Evolutionary conservation across 2,113 vertebrate species (phyloP).

Genomic region (Abramis brama): DNA sequence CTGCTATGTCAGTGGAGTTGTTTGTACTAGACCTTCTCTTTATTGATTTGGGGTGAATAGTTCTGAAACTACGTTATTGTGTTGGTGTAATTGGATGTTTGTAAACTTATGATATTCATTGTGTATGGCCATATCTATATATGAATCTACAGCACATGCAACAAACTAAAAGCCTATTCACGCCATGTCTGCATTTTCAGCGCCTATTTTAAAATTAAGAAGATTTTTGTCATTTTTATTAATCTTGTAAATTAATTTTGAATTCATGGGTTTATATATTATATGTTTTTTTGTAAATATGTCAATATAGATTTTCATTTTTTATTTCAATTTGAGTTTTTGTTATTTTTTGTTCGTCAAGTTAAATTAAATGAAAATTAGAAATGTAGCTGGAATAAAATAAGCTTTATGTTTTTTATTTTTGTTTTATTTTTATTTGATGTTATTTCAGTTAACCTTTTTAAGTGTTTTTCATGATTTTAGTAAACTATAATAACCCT

Average conservation of each 20-base stretch:
- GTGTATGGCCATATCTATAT: background rate
- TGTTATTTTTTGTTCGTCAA: too few relatives aligned
- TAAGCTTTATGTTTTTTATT: too few relatives aligned
- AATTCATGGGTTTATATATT: too few relatives aligned
- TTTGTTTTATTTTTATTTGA: too few relatives aligned
- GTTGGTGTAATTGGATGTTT: background rate
- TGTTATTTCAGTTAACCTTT: background rate
- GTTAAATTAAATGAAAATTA: too few relatives aligned
- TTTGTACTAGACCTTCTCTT: background rate
- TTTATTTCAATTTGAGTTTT: background rate
- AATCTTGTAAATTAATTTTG: too few relatives aligned
- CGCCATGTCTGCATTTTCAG: background rate
- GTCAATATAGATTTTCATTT: background rate
- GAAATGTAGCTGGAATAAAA: too few relatives aligned
- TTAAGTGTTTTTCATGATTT: too few relatives aligned
- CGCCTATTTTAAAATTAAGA: background rate
- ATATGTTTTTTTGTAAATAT: background rate
- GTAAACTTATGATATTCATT: background rate
- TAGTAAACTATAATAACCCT: background rate
- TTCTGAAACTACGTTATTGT: background rate
- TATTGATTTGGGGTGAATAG: constrained; percentile 5
- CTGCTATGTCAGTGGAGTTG: constrained; percentile 14
- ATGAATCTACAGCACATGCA: background rate
- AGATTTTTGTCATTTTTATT: background rate
- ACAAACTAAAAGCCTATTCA: background rate